Percentiles rank a stretch among this genome's conserved stretches.
These are phyloP conservation scores for Oreochromis aureus DNA, from an alignment of 2,113 vertebrate species.

Conservation along the genomic window DNA sequence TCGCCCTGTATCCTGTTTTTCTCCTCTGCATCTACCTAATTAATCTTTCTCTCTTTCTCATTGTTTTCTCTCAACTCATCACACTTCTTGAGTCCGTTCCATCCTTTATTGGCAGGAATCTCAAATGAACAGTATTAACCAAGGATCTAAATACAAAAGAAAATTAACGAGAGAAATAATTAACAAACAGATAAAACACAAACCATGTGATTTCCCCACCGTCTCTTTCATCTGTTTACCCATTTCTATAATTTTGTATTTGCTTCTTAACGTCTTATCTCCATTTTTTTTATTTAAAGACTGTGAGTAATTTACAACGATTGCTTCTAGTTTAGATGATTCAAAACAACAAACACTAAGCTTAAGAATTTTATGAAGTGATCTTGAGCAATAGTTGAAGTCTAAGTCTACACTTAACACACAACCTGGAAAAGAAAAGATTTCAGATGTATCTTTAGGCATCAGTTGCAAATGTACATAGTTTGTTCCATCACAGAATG, in stretches of 20 bases:
- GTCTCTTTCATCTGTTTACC: conserved; percentile 40
- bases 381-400: not conserved
- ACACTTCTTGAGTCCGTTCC: not conserved
- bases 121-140: conserved; percentile 43
- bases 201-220: conserved; percentile 51
- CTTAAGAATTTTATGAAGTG: not conserved
- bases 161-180: conserved; percentile 50
- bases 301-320: not conserved
- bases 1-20: not conserved
- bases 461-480: not conserved
- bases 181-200: conserved; percentile 49
- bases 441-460: not conserved
- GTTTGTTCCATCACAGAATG: not conserved
- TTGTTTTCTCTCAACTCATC: not conserved
- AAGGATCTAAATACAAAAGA: conserved; percentile 36
- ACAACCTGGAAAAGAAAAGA: not conserved
- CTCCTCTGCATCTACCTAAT: not conserved
- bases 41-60: not conserved
- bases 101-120: conserved; percentile 43
- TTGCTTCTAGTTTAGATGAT: not conserved
- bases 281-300: not conserved
- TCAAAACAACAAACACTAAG: not conserved
- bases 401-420: not conserved
- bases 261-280: not conserved
- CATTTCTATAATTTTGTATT: conserved; percentile 6